phyloP scores from a whole-genome alignment of 1,140 invertebrate genomes.

The Zaprionus capensis region DNA sequence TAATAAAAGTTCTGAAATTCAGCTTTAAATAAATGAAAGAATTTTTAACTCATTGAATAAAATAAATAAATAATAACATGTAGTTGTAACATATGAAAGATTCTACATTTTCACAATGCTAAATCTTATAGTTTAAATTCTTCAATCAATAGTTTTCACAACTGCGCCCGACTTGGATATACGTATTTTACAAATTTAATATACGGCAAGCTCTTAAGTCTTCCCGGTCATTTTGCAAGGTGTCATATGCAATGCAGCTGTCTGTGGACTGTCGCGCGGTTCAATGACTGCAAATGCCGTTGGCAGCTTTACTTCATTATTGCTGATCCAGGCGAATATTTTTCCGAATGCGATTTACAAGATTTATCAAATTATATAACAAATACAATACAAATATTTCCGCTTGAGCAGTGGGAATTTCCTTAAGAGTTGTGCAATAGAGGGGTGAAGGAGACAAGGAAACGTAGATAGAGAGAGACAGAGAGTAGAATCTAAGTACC shows the following conservation, averaged over 20 bases:
- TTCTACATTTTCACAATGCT: too few relatives aligned
- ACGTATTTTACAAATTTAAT: neutral
- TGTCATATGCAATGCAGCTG: neutral
- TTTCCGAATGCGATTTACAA: neutral
- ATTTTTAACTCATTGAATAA: neutral
- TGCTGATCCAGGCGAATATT: conserved; percentile 6
- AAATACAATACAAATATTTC: neutral
- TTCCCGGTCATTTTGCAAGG: neutral
- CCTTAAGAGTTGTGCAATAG: neutral
- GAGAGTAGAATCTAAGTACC: neutral
- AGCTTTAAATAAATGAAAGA: neutral
- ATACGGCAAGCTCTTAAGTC: neutral
- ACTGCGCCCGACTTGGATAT: too few relatives aligned
- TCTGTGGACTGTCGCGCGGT: neutral
- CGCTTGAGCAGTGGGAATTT: conserved; percentile 5
- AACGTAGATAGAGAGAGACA: neutral
- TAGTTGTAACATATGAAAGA: too few relatives aligned
- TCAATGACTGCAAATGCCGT: conserved; percentile 16
- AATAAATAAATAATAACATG: neutral
- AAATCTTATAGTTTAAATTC: neutral
- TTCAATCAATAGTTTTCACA: neutral
- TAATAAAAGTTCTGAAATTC: too few relatives aligned
- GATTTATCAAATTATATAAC: conserved; percentile 8
- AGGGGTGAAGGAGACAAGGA: neutral
- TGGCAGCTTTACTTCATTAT: conserved; percentile 13